Evolutionary conservation across 2,797 vertebrate genomes (phyloP).

Genomic region (Chiroxiphia lanceolata): DNA sequence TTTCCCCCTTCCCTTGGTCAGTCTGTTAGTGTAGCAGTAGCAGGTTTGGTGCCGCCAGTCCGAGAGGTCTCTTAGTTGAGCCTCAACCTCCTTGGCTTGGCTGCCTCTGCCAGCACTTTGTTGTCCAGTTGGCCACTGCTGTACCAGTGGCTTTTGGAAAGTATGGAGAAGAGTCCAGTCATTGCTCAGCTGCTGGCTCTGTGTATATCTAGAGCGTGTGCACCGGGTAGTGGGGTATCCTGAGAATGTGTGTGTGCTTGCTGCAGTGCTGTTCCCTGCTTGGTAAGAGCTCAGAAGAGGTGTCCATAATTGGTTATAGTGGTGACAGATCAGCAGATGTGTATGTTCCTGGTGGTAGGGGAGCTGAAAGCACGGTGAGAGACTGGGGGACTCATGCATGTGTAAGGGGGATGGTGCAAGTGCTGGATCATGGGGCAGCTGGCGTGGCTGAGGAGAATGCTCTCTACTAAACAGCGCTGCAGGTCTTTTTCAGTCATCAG

Average conservation of each 20-base stretch:
- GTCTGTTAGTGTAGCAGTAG: not conserved
- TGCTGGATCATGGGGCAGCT: not conserved
- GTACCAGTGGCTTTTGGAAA: not conserved
- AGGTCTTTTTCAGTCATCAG: not conserved
- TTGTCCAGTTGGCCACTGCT: not conserved
- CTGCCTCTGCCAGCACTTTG: accelerated
- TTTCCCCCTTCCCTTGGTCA: not conserved
- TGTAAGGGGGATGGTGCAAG: not conserved
- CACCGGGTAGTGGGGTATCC: not conserved
- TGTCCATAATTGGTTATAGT: not conserved
- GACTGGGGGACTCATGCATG: accelerated
- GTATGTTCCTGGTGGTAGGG: not conserved
- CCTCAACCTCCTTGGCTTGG: not conserved
- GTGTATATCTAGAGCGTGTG: not conserved
- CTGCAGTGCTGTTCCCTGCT: not conserved
- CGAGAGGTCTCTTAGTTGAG: not conserved
- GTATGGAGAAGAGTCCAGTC: not conserved
- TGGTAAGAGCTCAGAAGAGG: not conserved
- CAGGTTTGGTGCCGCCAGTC: not conserved
- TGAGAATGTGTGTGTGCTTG: not conserved
- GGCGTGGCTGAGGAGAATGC: not conserved
- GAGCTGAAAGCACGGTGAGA: accelerated
- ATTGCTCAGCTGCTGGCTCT: not conserved
- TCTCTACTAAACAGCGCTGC: not conserved
- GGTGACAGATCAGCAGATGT: not conserved